These are phyloP conservation scores for Oreochromis spilurus DNA, from an alignment of 2,113 vertebrate species.

Conservation along the genomic window DNA sequence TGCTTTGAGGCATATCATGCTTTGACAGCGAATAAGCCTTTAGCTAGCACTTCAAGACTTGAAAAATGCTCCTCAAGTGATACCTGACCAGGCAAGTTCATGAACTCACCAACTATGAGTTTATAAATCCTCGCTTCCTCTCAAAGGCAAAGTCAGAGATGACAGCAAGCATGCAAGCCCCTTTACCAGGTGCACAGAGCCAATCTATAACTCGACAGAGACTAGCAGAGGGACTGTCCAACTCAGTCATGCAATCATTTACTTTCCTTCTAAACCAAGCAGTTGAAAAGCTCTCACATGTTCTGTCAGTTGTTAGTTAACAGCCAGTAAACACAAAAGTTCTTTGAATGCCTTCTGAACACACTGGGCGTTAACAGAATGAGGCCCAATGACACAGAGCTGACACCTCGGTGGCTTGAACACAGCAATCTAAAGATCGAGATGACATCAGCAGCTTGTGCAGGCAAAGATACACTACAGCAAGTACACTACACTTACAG, in stretches of 20 bases:
- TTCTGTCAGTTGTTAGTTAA: constrained; percentile 35
- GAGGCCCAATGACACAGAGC: not conserved
- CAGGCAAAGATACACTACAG: constrained; percentile 36
- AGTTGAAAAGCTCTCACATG: not conserved
- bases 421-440: not conserved
- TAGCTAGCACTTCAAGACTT: not conserved
- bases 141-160: not conserved
- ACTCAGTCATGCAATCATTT: constrained; percentile 13
- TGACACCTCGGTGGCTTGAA: constrained; percentile 7
- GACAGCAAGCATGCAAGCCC: constrained; percentile 29
- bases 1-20: constrained; percentile 50
- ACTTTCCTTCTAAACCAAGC: not conserved
- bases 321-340: constrained; percentile 9
- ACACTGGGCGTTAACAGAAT: not conserved
- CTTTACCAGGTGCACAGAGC: not conserved
- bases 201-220: not conserved
- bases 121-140: constrained; percentile 24
- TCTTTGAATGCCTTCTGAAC: not conserved
- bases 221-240: not conserved
- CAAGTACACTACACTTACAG: constrained; percentile 84
- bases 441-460: constrained; percentile 35
- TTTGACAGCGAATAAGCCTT: constrained; percentile 49
- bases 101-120: not conserved
- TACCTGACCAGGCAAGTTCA: constrained; percentile 57
- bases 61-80: constrained; percentile 23